A percentile compares a stretch with the other conserved stretches of the same genome.
Evolutionary conservation across 2,113 vertebrate genomes (phyloP).

Genomic region (Tyrannus savana): DNA sequence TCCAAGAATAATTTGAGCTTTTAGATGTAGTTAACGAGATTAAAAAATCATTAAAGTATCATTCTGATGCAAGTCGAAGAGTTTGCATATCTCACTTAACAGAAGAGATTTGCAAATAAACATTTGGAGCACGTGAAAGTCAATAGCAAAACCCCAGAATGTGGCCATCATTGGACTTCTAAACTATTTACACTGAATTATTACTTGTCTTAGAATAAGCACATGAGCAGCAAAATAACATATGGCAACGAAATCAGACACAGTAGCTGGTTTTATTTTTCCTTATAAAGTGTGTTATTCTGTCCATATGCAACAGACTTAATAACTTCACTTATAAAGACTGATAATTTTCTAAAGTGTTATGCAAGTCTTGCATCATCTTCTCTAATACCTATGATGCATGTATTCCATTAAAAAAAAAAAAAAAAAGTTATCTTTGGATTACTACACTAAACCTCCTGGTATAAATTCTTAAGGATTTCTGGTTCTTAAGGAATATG

Average conservation of each 20-base stretch:
- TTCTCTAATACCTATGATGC: not conserved
- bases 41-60: not conserved
- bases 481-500: not conserved
- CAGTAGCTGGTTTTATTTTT: not conserved
- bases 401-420: not conserved
- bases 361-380: not conserved
- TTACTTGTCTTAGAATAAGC: not conserved
- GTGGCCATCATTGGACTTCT: not conserved
- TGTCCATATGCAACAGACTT: not conserved
- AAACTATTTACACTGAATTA: not conserved
- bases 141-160: not conserved
- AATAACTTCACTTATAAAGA: not conserved
- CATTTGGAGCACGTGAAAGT: not conserved
- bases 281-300: not conserved
- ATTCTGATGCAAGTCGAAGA: not conserved
- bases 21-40: not conserved
- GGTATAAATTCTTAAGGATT: not conserved
- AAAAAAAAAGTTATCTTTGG: not conserved
- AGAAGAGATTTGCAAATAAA: not conserved
- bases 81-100: not conserved
- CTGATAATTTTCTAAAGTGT: not conserved
- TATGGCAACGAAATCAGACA: not conserved
- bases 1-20: not conserved
- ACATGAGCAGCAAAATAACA: not conserved
- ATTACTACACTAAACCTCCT: not conserved